Evolutionary conservation across 2,113 vertebrate genomes (phyloP), one percentile per base, ranked within the genome.

Genomic region (Podarcis cretensis): DNA sequence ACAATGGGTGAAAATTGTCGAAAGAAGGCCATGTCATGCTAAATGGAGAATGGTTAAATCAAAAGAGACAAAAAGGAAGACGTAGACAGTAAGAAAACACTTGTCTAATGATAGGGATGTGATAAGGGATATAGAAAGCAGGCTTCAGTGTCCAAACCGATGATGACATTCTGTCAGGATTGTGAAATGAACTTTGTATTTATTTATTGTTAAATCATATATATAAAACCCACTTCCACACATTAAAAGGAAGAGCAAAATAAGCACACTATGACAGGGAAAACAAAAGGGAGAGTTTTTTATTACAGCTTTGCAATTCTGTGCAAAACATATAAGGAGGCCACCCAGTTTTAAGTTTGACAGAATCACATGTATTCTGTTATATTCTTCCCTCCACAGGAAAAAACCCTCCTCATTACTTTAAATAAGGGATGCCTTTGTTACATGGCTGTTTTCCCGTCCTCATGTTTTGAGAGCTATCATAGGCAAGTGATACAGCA

Each of bases 1-100:
- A 81, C 82, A 66, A 35, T 84, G 63, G 30, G 75, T 88, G 21
- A 79, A 59, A 89, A 1, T 81, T 86, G 90, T 89, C 89, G 37
- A 30, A 71, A 89, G 32, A 54, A 83, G 27, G 27, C 23, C 23
- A 40, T 37, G 85, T 74, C 68, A 48, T 75, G 25, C 23, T 76
- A 66, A 40, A 65, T 20, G 20, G 73, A 75, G 23, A 76, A 43
- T 23, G 20, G 6, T 27, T 48, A 57, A 59, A 57, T 59, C 48
- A 87, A 73, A 4, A 59, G n/a, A 27, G 21, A 63, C 13, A 57
- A 78, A 79, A 68, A 35, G 63, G 13, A 16, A 59, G 57, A 71
- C 32, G 27, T 3, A n/a, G 3, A 35, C 30, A 57, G 21, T 37
- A 30, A 40, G 43, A 35, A 69, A 79, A 80, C 7, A 54, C 25